Conservation (phyloP, 1,140 invertebrate genomes). For the Nautilus pompilius region DNA sequence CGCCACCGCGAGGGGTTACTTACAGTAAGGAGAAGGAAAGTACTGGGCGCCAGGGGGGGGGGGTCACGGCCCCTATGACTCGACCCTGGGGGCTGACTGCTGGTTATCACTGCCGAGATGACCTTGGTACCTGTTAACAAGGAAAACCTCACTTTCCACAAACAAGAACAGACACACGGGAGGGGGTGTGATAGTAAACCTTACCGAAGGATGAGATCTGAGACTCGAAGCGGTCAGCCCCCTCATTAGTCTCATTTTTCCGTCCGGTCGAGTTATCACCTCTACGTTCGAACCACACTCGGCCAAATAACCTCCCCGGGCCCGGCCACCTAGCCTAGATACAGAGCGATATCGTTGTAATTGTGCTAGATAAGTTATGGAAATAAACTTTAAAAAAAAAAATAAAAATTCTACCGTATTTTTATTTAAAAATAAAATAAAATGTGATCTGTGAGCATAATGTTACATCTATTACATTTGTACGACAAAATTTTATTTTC, state of each 20-base stretch:
- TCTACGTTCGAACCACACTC: neutral
- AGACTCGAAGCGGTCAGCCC: neutral
- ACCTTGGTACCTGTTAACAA: too few relatives aligned
- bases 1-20: too few relatives aligned
- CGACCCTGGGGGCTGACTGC: too few relatives aligned
- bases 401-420: neutral
- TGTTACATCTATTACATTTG: neutral
- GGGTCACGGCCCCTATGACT: too few relatives aligned
- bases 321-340: neutral
- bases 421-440: neutral
- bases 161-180: neutral
- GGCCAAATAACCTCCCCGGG: too few relatives aligned
- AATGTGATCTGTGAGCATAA: neutral
- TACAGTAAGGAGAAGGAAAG: too few relatives aligned
- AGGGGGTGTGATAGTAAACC: neutral
- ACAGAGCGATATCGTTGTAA: neutral
- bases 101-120: too few relatives aligned
- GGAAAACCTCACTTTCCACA: too few relatives aligned
- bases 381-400: neutral
- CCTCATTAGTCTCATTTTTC: neutral
- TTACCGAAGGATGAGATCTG: slow-evolving; percentile 4
- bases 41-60: too few relatives aligned
- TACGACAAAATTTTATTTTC: neutral
- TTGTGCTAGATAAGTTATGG: neutral
- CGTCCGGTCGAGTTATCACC: neutral